Percentiles rank a stretch among this genome's conserved stretches.
These are phyloP conservation scores for Valencia hispanica DNA, from an alignment of 2,797 vertebrate species.

Conservation along the genomic window DNA sequence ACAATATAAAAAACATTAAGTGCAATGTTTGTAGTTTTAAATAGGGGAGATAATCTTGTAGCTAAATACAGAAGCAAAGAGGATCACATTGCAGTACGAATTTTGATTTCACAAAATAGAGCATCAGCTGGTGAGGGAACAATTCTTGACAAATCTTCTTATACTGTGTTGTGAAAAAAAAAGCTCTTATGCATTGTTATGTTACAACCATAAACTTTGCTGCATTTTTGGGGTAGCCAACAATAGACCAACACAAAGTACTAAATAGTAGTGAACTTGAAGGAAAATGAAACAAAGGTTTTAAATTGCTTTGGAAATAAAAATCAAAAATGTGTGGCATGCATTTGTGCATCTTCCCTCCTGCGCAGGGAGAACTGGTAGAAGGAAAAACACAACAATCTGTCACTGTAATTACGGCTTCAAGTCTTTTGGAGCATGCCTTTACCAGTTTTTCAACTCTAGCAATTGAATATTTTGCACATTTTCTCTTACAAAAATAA, in stretches of 20 bases:
- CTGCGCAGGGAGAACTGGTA: too few species aligned
- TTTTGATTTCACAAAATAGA: neutral
- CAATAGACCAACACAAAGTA: too few species aligned
- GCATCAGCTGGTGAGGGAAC: neutral
- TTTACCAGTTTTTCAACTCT: neutral
- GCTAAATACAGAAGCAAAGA: neutral
- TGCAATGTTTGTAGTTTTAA: constrained; percentile 3
- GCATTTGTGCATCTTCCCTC: neutral
- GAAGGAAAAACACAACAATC: too few species aligned
- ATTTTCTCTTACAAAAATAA: too few species aligned
- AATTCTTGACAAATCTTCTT: neutral
- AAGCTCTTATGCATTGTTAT: neutral
- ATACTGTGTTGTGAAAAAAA: neutral
- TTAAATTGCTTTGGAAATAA: neutral
- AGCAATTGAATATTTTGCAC: neutral
- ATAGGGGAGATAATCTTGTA: constrained; percentile 3
- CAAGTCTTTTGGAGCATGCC: too few species aligned
- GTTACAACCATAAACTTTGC: neutral
- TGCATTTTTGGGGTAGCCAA: neutral
- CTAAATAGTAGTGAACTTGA: too few species aligned
- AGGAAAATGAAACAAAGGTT: too few species aligned
- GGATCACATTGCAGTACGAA: neutral
- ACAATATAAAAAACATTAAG: neutral
- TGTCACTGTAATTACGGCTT: too few species aligned
- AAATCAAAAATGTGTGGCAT: neutral